These are phyloP conservation scores for Celastrina argiolus DNA, from an alignment of 2,888 invertebrate genomes.

Conservation along the genomic window DNA sequence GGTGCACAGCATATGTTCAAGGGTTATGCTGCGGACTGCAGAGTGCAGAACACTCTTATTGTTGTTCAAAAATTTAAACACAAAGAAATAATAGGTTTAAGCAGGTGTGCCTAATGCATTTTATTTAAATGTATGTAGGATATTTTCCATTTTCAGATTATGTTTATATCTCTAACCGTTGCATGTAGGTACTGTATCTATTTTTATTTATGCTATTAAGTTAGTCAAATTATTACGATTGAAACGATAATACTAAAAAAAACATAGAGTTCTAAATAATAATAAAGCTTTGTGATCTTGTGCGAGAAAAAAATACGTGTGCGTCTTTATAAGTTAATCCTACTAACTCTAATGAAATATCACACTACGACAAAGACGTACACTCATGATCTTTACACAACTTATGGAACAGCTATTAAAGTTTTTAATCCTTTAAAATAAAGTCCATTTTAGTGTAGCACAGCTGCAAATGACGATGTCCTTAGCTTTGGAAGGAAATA, in stretches of 20 bases:
- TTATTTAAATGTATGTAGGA: background rate
- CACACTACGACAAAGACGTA: constrained; percentile 51
- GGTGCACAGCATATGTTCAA: constrained; percentile 36
- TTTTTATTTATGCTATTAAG: background rate
- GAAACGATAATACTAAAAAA: background rate
- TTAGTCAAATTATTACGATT: background rate
- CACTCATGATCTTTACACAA: constrained; percentile 33
- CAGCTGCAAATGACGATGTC: constrained; percentile 27
- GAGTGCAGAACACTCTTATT: background rate
- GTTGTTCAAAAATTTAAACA: constrained; percentile 2
- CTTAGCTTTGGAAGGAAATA: constrained; percentile 49
- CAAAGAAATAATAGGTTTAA: background rate
- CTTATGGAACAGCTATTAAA: constrained; percentile 18
- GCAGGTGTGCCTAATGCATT: background rate
- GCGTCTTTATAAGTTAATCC: constrained; percentile 64
- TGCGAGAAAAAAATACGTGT: constrained; percentile 32
- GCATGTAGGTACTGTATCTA: background rate
- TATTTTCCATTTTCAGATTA: background rate
- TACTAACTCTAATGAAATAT: constrained; percentile 59
- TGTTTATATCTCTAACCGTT: background rate
- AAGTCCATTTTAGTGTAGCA: constrained; percentile 29
- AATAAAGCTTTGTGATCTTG: constrained; percentile 1
- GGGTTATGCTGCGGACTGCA: constrained; percentile 24
- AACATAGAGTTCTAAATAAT: background rate
- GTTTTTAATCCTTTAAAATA: constrained; percentile 28